Conservation (phyloP, 2,113 vertebrate species). For the Hypocryptadius cinnamomeus region DNA sequence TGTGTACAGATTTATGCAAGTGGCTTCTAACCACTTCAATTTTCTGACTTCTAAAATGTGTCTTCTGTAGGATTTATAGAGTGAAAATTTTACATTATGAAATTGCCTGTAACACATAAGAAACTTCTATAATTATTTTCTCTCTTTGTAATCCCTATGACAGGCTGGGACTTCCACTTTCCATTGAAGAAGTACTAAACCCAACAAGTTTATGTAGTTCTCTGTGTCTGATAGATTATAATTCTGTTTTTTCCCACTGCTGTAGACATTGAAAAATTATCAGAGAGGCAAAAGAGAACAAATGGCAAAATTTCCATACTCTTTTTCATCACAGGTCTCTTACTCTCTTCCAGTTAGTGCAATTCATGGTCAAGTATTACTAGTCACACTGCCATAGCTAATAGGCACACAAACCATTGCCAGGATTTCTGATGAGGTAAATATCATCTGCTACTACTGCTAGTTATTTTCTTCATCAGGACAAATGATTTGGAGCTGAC, state of each 20-base stretch:
- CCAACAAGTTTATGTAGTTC: not conserved
- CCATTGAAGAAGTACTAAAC: not conserved
- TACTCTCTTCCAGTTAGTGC: not conserved
- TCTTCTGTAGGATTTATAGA: not conserved
- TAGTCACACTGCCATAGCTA: not conserved
- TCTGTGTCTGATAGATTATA: not conserved
- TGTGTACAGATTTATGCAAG: not conserved
- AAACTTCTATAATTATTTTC: not conserved
- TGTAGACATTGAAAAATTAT: not conserved
- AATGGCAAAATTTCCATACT: not conserved
- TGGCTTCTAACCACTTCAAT: not conserved
- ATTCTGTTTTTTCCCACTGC: not conserved
- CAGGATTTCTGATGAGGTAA: not conserved
- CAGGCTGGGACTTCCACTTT: not conserved
- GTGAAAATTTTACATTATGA: not conserved
- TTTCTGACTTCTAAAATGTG: not conserved
- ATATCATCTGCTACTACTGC: not conserved
- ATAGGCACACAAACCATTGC: not conserved
- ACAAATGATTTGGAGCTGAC: not conserved
- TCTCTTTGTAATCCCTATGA: not conserved
- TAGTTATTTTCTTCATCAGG: not conserved
- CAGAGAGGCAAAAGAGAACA: not conserved
- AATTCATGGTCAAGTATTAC: not conserved
- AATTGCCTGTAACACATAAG: not conserved
- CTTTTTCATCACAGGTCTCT: not conserved